Evolutionary conservation across 1,140 invertebrate genomes (phyloP).

Genomic region (Pseudomyrmex flavicornis): DNA sequence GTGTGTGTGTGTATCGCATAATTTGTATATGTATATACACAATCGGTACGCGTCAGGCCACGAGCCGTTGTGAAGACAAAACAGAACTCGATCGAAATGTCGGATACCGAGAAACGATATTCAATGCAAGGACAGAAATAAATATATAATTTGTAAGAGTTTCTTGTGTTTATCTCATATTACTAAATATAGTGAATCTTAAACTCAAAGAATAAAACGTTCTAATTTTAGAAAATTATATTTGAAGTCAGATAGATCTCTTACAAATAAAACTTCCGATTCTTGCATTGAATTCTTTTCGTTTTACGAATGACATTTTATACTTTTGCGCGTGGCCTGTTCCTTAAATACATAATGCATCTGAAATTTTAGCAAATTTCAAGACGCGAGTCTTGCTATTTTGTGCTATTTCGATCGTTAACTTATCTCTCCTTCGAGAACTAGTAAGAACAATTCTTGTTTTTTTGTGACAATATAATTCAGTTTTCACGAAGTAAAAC

Average conservation of each 20-base stretch:
- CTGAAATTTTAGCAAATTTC: constrained; percentile 2
- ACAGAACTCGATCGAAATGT: neutral
- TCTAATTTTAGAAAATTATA: too few relatives aligned
- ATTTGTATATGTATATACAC: constrained; percentile 52
- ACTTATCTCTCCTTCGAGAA: neutral
- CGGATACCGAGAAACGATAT: too few relatives aligned
- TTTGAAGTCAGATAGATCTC: neutral
- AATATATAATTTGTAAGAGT: too few relatives aligned
- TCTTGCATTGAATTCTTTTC: neutral
- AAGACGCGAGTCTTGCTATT: neutral
- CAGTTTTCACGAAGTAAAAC: constrained; percentile 14
- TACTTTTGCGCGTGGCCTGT: neutral
- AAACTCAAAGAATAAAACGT: neutral
- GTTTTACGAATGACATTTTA: neutral
- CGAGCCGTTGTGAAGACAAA: constrained; percentile 46
- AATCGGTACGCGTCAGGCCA: constrained; percentile 64
- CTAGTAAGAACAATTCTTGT: neutral
- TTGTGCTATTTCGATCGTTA: neutral
- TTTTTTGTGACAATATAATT: constrained; percentile 23
- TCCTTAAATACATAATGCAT: neutral
- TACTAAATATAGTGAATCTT: neutral
- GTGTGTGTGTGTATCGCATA: constrained; percentile 59
- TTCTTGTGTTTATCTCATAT: too few relatives aligned
- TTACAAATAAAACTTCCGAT: neutral
- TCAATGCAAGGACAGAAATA: too few relatives aligned